Percentiles rank a stretch among this genome's conserved stretches.
Evolutionary conservation across 2,888 invertebrate species (phyloP).

Genomic region (Zygaena filipendulae): DNA sequence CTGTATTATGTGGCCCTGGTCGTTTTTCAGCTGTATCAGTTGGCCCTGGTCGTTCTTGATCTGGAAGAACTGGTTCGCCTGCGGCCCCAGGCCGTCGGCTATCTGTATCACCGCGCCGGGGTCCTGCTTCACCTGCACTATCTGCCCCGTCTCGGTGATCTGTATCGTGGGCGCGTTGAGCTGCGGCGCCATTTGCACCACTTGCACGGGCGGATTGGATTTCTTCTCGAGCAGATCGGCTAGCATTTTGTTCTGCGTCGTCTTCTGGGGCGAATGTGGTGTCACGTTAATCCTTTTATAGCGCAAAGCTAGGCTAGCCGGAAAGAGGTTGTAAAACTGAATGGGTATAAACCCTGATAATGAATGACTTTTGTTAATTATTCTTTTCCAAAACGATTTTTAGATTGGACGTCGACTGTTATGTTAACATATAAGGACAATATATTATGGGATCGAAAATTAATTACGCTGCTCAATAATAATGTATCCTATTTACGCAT

Average conservation of each 20-base stretch:
- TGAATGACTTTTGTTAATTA: too few relatives aligned
- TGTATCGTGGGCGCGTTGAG: slow-evolving; percentile 59
- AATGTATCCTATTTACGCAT: too few relatives aligned
- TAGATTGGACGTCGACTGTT: too few relatives aligned
- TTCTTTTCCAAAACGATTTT: too few relatives aligned
- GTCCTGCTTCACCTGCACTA: slow-evolving; percentile 52
- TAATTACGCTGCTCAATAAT: too few relatives aligned
- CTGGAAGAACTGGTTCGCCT: slow-evolving; percentile 44
- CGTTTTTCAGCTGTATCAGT: slow-evolving; percentile 52
- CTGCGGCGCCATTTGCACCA: slow-evolving; percentile 53
- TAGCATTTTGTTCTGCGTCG: slow-evolving; percentile 77
- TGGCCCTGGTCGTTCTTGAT: slow-evolving; percentile 59
- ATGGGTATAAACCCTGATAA: too few relatives aligned
- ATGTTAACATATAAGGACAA: too few relatives aligned
- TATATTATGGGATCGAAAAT: too few relatives aligned
- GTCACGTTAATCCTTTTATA: too few relatives aligned
- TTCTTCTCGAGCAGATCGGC: slow-evolving; percentile 87
- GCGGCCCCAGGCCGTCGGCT: slow-evolving; percentile 32
- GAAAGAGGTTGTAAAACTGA: too few relatives aligned
- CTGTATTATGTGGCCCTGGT: slow-evolving; percentile 56
- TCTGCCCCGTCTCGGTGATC: slow-evolving; percentile 58
- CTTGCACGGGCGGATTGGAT: slow-evolving; percentile 62
- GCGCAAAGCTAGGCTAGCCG: too few relatives aligned
- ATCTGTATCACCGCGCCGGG: slow-evolving; percentile 41
- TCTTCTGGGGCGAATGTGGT: slow-evolving; percentile 40